A percentile compares a stretch with the other conserved stretches of the same genome.
These are phyloP conservation scores for Pungitius pungitius DNA, from an alignment of 2,113 vertebrate species.

Conservation along the genomic window DNA sequence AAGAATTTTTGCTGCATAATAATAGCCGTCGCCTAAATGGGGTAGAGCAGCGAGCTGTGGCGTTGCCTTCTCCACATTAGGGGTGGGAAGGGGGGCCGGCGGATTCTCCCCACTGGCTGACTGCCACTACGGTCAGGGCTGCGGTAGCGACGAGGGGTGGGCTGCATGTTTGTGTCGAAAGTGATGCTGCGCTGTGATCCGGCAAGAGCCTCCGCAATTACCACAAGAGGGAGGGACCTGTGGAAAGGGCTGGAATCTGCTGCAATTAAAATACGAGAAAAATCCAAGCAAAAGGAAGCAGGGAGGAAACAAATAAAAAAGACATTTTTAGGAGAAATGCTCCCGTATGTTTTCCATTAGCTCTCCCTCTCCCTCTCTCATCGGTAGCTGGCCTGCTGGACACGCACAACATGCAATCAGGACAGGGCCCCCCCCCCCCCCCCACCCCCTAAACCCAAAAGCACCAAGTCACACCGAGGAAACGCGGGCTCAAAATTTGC, in stretches of 20 bases:
- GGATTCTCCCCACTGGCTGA: constrained; percentile 54
- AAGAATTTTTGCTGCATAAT: constrained; percentile 21
- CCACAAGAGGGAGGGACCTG: constrained; percentile 71
- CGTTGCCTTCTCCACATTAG: constrained; percentile 19
- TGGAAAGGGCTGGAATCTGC: constrained; percentile 55
- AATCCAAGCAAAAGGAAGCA: constrained; percentile 54
- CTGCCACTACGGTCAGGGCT: constrained; percentile 60
- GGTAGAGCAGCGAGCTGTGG: constrained; percentile 9
- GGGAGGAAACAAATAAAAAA: constrained; percentile 65
- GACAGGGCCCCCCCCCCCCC: constrained; percentile 15
- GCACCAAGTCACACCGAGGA: constrained; percentile 63
- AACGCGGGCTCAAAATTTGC: constrained; percentile 57
- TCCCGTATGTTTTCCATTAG: constrained; percentile 68
- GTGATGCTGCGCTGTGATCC: constrained; percentile 62
- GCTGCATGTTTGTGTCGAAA: constrained; percentile 64
- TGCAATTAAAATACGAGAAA: constrained; percentile 57
- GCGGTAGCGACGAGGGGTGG: constrained; percentile 59
- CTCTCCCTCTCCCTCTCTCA: too few species aligned
- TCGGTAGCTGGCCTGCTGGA: constrained; percentile 53
- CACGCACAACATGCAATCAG: constrained; percentile 70
- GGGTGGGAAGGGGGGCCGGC: constrained; percentile 23
- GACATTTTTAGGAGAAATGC: constrained; percentile 57
- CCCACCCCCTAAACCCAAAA: constrained; percentile 61
- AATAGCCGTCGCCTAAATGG: constrained; percentile 23
- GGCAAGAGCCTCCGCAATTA: constrained; percentile 59